Percentiles rank a stretch among this genome's conserved stretches.
phyloP scores from a whole-genome alignment of 2,888 invertebrate genomes.

The Fissipunctia ypsillon region DNA sequence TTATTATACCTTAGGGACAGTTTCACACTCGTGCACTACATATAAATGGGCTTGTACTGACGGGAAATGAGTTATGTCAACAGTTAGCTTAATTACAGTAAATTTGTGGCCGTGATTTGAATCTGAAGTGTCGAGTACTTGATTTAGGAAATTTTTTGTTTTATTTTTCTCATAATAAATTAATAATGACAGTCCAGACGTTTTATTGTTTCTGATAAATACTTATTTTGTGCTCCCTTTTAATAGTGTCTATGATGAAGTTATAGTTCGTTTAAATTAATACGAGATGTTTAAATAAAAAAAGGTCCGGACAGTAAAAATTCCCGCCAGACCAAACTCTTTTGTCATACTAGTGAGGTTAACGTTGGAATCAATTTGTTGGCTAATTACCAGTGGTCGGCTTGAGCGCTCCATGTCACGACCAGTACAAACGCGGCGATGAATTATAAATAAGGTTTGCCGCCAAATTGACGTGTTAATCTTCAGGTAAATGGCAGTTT shows the following conservation, averaged over 20 bases:
- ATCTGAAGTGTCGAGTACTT: constrained; percentile 3
- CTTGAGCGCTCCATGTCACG: constrained; percentile 49
- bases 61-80: constrained; percentile 20
- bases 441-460: constrained; percentile 55
- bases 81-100: constrained; percentile 28
- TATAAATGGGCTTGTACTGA: constrained; percentile 25
- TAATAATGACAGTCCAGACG: neutral
- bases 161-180: no score
- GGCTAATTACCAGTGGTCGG: constrained; percentile 64
- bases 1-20: constrained; percentile 36
- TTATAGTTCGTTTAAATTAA: neutral
- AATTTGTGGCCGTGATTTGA: constrained; percentile 24
- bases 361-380: constrained; percentile 64
- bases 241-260: neutral
- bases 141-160: neutral
- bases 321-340: neutral
- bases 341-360: constrained; percentile 12
- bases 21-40: constrained; percentile 24
- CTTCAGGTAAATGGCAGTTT: constrained; percentile 37
- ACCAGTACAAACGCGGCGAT: constrained; percentile 46
- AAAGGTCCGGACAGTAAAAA: neutral
- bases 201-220: neutral
- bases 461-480: constrained; percentile 51
- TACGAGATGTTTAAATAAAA: neutral
- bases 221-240: neutral